Conservation (phyloP, 2,113 vertebrate species). For the Dascyllus trimaculatus region DNA sequence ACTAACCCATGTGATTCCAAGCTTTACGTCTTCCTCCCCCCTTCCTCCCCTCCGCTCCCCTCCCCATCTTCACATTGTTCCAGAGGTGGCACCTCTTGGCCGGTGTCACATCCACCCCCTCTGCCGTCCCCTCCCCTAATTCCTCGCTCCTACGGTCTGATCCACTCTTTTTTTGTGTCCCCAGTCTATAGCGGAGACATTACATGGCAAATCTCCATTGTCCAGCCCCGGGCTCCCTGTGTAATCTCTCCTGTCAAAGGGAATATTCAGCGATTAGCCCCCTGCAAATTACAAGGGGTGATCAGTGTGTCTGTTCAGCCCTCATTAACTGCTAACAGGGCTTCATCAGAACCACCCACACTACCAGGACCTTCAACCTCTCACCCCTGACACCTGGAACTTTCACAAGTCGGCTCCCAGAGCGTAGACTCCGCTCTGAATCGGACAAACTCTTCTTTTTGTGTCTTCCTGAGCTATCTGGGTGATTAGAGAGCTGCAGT, state of each 20-base stretch:
- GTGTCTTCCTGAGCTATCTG: slow-evolving; percentile 37
- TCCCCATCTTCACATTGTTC: slow-evolving; percentile 59
- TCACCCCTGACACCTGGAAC: slow-evolving; percentile 79
- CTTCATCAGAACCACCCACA: slow-evolving; percentile 81
- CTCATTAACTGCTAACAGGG: slow-evolving; percentile 80
- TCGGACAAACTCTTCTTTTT: slow-evolving; percentile 56
- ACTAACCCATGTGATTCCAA: slow-evolving; percentile 52
- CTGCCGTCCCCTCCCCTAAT: slow-evolving; percentile 43
- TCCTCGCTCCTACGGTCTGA: slow-evolving; percentile 69
- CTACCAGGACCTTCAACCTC: slow-evolving; percentile 80
- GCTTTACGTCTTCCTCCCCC: slow-evolving; percentile 24
- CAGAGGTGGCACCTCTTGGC: slow-evolving; percentile 70
- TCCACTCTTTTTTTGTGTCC: slow-evolving; percentile 73
- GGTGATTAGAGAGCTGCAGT: slow-evolving; percentile 35
- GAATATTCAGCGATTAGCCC: slow-evolving; percentile 83
- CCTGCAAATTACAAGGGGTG: slow-evolving; percentile 79
- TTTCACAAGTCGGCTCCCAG: slow-evolving; percentile 62
- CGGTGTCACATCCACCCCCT: slow-evolving; percentile 48
- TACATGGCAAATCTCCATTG: slow-evolving; percentile 81
- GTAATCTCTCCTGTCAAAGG: slow-evolving; percentile 82
- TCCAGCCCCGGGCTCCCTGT: slow-evolving; percentile 64
- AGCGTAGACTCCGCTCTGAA: slow-evolving; percentile 50
- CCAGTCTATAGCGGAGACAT: slow-evolving; percentile 76
- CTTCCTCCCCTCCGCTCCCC: not conserved
- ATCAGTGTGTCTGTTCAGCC: slow-evolving; percentile 79